Percentiles rank a stretch among this genome's conserved stretches.
Conservation (phyloP, 2,797 vertebrate species). For the Numenius phaeopus region DNA sequence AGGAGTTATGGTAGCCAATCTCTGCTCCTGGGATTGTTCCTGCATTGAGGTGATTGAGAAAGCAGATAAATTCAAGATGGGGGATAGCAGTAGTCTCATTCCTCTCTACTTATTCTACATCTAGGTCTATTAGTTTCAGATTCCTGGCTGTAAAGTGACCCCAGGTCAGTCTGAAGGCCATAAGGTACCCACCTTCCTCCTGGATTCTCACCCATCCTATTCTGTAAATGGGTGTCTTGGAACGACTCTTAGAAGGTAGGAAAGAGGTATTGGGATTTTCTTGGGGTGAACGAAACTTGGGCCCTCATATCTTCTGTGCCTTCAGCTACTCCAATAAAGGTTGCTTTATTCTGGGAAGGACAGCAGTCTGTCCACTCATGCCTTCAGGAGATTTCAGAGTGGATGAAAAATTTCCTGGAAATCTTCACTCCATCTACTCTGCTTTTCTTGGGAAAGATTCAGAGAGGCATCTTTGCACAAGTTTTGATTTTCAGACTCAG, state of each 20-base stretch:
- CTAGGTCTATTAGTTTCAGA: neutral
- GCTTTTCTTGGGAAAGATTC: neutral
- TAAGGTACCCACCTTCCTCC: neutral
- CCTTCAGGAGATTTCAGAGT: neutral
- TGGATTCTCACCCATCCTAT: neutral
- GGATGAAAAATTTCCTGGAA: neutral
- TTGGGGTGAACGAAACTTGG: rapidly evolving
- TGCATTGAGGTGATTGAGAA: neutral
- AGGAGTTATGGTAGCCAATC: neutral
- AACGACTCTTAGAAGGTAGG: neutral
- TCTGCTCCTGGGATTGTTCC: neutral
- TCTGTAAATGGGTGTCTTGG: neutral
- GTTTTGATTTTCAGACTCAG: neutral
- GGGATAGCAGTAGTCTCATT: neutral
- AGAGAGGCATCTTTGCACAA: neutral
- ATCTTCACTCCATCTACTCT: neutral
- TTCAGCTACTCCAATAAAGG: neutral
- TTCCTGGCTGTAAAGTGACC: neutral
- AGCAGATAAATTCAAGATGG: neutral
- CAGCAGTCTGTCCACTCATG: neutral
- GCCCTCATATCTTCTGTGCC: neutral
- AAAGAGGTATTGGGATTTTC: neutral
- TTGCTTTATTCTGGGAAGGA: neutral
- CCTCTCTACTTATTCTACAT: neutral
- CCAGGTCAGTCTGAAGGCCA: neutral